Base-by-base conservation (phyloP, 1,140 invertebrate species). In the Macrostomum lignano region DNA sequence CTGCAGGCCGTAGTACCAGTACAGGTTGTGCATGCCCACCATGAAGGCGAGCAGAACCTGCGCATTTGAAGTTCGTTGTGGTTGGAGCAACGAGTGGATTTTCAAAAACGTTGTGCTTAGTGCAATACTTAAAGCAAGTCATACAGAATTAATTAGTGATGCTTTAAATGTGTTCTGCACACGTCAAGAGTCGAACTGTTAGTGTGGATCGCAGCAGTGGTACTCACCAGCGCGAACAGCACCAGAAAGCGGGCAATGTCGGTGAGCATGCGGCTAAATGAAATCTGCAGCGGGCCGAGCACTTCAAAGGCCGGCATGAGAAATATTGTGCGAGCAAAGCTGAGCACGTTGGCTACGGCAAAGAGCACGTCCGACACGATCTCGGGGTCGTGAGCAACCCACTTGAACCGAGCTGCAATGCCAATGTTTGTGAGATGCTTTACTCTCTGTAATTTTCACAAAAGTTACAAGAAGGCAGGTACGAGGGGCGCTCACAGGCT, bases 251-350 rank as follows among this genome's bases (percentile, higher is more conserved):
- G 44, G 13, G 51, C 50, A 31, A 56, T 56, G 39, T 56, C 53
- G 9, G 58, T 52, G 17, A 58, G 46, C 55, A 58, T 58, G 17
- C 51, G 41, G 5, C 51, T 54, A 5, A 58, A 41, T 1, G 55
- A 55, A 31, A 58, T 58, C 38, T 58, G 55, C 11, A 58, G 39
- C 1, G 55, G 52, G 15, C 55, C 55, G 13, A 58, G 43, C 19
- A 57, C 49, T 35, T 58, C 54, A 38, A 55, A 55, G 15, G 54
- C 55, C 13, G 55, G 55, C 47, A 58, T 52, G 33, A 58, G 42
- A 44, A 51, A 55, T 25, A 51, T 55, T 10, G 53, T 54, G 14
- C 55, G 39, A 9, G 52, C 48, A 44, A 58, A 53, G 38, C 49
- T 52, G 25, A 57, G 48, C 20, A 57, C 51, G 40, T 57, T 57